Evolutionary conservation across 1,140 invertebrate species (phyloP).

Genomic region (Apocrypta bakeri): DNA sequence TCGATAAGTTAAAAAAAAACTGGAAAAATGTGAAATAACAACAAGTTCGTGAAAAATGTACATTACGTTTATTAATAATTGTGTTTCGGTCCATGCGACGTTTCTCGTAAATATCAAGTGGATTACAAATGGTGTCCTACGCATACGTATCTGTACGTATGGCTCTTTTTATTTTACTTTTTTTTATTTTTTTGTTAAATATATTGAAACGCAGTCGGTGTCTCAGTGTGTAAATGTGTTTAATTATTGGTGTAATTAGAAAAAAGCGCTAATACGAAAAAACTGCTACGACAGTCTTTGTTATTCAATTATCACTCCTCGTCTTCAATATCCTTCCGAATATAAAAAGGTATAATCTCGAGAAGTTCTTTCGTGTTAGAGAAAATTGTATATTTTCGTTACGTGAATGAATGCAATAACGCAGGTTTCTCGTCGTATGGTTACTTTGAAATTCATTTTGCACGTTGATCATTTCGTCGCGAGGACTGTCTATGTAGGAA

Average conservation of each 20-base stretch:
- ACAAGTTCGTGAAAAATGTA: slow-evolving; percentile 64
- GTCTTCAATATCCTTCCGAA: slow-evolving; percentile 13
- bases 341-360: slow-evolving; percentile 6
- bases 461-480: slow-evolving; percentile 3
- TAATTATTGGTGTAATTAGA: slow-evolving; percentile 54
- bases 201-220: slow-evolving; percentile 40
- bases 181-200: slow-evolving; percentile 44
- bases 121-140: slow-evolving; percentile 63
- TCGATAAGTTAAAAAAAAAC: neutral
- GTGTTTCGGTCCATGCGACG: slow-evolving; percentile 64
- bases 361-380: slow-evolving; percentile 6
- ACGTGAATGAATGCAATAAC: neutral
- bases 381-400: slow-evolving; percentile 8
- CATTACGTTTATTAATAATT: slow-evolving; percentile 70
- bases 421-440: slow-evolving; percentile 4
- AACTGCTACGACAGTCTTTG: slow-evolving; percentile 55
- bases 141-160: slow-evolving; percentile 28
- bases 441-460: slow-evolving; percentile 11
- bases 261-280: slow-evolving; percentile 57
- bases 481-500: slow-evolving; percentile 34
- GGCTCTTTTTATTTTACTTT: slow-evolving; percentile 38
- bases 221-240: slow-evolving; percentile 54
- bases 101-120: slow-evolving; percentile 66
- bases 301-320: slow-evolving; percentile 45
- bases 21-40: slow-evolving; percentile 17